Percentiles rank a stretch among this genome's conserved stretches.
phyloP scores from a whole-genome alignment of 2,888 invertebrate genomes.

The Drosophila dives region DNA sequence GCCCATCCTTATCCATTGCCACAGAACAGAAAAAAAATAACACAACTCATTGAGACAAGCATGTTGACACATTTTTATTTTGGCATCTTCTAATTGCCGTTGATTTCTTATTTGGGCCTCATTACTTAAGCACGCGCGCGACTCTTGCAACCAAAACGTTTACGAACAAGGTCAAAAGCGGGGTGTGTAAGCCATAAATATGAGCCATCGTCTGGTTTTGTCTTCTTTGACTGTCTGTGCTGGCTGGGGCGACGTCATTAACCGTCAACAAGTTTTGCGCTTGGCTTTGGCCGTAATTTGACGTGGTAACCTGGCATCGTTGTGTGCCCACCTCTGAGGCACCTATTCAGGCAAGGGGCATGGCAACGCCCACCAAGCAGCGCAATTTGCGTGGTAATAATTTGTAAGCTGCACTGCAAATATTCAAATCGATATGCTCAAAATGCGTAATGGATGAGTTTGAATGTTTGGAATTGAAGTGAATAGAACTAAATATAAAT shows the following conservation, averaged over 20 bases:
- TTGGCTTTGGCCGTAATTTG: constrained; percentile 42
- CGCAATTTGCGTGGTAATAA: constrained; percentile 13
- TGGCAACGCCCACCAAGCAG: constrained; percentile 21
- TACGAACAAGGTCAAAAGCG: constrained; percentile 53
- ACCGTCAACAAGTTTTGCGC: constrained; percentile 40
- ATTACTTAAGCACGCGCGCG: constrained; percentile 72
- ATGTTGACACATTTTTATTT: constrained; percentile 38
- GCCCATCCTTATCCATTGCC: neutral
- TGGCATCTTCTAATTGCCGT: constrained; percentile 66
- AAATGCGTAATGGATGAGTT: neutral
- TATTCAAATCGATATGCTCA: constrained; percentile 5
- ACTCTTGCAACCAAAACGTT: constrained; percentile 32
- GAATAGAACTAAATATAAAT: neutral
- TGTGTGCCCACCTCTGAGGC: constrained; percentile 7
- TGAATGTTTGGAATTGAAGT: neutral
- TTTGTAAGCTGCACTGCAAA: constrained; percentile 2
- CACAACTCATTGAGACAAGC: constrained; percentile 46
- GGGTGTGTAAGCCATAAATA: neutral
- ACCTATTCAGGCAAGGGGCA: constrained; percentile 9
- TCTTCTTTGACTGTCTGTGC: constrained; percentile 19
- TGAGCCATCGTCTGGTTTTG: constrained; percentile 26
- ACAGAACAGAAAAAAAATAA: neutral
- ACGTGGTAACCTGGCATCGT: constrained; percentile 40
- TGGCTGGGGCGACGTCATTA: constrained; percentile 40
- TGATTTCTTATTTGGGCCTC: constrained; percentile 59